Base-by-base conservation (phyloP, 2,888 invertebrate species). In the Lucinisca nassula region DNA sequence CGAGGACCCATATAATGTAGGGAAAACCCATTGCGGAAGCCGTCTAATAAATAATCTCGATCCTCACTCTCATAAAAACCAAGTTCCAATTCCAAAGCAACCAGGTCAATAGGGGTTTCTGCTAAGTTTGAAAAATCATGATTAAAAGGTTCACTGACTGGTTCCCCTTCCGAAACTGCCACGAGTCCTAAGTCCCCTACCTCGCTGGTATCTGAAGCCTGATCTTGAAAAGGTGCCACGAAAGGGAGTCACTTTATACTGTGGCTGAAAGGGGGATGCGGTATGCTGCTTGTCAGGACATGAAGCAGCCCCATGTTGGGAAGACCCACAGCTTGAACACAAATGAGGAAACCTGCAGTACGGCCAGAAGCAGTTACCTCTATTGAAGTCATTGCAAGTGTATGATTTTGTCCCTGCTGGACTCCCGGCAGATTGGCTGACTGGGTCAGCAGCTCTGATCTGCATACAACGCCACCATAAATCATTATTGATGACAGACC, bases 391-490 rank as follows among this genome's bases (percentile, higher is more conserved):
- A 37, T 40, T 37, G n/a, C 72, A n/a, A 8, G 6, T n/a, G 37
- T 72, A 72, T 37, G 10, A 14, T 14, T 49, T 49, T 38, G 24
- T 6, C 38, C 38, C 30, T 21, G 14, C 70, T 70, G 24, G 3
- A 35, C 14, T 37, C 17, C 30, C 32, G 10, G 14, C 12, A 12
- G 32, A 12, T 30, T 17, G 14, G 24, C 70, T 70, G 14, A 21
- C 6, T 21, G 21, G 35, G 51, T 49, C 17, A 2, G 17, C 45
- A n/a, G n/a, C n/a, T n/a, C n/a, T n/a, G n/a, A 70, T 10, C 21
- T 49, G 72, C 30, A 78, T 74, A 74, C 82, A 83, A 35, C 80
- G 76, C 70, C 75, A 73, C 83, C 83, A 87, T 40, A 87, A 74
- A n/a, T 87, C 80, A 12, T 79, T 75, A 45, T 87, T 87, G 4